These are phyloP conservation scores for Periplaneta americana DNA, from an alignment of 1,140 invertebrate genomes.

Conservation along the genomic window DNA sequence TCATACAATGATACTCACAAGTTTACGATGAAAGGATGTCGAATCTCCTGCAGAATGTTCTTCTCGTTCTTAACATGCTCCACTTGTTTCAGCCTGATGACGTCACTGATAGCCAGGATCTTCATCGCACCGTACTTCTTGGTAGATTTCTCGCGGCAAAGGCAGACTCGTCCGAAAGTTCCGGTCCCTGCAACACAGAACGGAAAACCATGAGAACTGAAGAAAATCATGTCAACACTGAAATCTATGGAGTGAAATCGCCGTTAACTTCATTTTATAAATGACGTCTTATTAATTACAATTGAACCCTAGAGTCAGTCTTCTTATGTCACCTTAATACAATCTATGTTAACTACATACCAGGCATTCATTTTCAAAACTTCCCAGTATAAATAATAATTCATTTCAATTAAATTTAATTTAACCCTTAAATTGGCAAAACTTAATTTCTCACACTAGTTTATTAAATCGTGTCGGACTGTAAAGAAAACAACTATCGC, in stretches of 20 bases:
- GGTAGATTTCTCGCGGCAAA: conserved; percentile 74
- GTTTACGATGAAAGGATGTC: conserved; percentile 92
- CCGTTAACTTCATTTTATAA: not conserved
- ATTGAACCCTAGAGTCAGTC: not conserved
- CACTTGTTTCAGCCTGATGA: conserved; percentile 88
- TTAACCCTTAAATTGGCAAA: no score
- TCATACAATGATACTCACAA: conserved; percentile 89
- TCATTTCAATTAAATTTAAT: no score
- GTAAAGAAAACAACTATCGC: no score
- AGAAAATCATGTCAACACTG: not conserved
- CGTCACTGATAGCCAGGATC: conserved; percentile 84
- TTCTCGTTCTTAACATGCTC: conserved; percentile 95
- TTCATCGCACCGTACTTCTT: conserved; percentile 84
- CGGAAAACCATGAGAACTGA: not conserved
- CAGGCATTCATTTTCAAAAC: not conserved
- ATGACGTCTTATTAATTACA: not conserved
- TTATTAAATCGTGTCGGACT: no score
- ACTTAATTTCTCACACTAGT: no score
- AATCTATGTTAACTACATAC: no score
- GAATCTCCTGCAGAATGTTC: conserved; percentile 78
- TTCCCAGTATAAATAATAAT: not conserved
- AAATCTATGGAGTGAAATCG: not conserved
- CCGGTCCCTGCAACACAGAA: conserved; percentile 67
- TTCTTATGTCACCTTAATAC: not conserved
- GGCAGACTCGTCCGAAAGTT: conserved; percentile 86